Evolutionary conservation across 1,140 invertebrate species (phyloP).

Genomic region (Hyles vespertilio): DNA sequence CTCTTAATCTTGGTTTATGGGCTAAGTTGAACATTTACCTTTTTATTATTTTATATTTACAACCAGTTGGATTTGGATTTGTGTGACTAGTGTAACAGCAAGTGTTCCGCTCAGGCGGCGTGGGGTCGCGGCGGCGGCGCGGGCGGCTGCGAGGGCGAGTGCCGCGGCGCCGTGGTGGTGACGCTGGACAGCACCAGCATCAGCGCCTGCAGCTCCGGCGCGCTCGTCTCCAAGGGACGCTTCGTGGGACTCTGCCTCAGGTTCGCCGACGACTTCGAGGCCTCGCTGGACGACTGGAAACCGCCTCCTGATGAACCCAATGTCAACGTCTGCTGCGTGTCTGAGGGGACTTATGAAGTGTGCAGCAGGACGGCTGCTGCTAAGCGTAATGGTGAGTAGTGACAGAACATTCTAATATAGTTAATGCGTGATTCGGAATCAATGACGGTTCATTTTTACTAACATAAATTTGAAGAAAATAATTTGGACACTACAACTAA

Average conservation of each 20-base stretch:
- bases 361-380: constrained; percentile 93
- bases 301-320: constrained; percentile 88
- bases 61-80: background rate
- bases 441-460: no score
- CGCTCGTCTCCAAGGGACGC: constrained; percentile 85
- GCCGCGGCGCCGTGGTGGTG: constrained; percentile 92
- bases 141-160: constrained; percentile 78
- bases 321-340: constrained; percentile 96
- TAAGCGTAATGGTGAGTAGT: constrained; percentile 78
- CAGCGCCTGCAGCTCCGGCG: constrained; percentile 91
- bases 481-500: no score
- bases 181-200: constrained; percentile 96
- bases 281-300: constrained; percentile 97
- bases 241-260: constrained; percentile 92
- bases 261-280: constrained; percentile 98
- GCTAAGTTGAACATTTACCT: no score
- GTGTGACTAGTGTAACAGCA: background rate
- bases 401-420: no score
- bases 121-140: constrained; percentile 77
- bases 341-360: constrained; percentile 98
- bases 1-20: no score
- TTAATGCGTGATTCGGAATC: no score
- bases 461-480: no score
- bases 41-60: background rate
- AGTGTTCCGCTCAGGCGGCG: constrained; percentile 62